These are phyloP conservation scores for Dexiosoma caninum DNA, from an alignment of 2,888 invertebrate genomes.

Conservation along the genomic window DNA sequence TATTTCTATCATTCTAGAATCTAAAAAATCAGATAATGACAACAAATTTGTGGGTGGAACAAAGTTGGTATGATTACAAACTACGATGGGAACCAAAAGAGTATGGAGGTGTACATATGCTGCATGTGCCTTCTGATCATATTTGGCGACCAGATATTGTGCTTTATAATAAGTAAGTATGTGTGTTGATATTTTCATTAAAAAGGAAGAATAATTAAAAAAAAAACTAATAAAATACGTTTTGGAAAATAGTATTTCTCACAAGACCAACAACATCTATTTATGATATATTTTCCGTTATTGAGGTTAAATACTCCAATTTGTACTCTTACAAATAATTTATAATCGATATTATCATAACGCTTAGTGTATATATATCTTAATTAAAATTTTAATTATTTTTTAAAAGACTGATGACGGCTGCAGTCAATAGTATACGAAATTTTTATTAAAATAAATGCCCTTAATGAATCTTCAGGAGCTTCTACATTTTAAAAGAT, in stretches of 20 bases:
- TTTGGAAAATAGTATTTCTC: slow-evolving; percentile 6
- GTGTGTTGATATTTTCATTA: neutral
- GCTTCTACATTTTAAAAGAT: too few relatives aligned
- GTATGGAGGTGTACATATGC: slow-evolving; percentile 90
- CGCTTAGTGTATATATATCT: neutral
- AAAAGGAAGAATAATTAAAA: neutral
- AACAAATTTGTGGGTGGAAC: slow-evolving; percentile 87
- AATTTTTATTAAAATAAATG: neutral
- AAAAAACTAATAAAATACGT: neutral
- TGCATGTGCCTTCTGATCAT: slow-evolving; percentile 91
- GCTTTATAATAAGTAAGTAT: slow-evolving; percentile 87
- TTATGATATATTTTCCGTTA: neutral
- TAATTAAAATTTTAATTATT: too few relatives aligned
- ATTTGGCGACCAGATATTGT: slow-evolving; percentile 91
- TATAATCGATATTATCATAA: too few relatives aligned
- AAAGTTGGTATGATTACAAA: slow-evolving; percentile 93
- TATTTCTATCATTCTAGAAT: slow-evolving; percentile 83
- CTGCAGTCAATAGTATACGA: neutral
- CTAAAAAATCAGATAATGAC: slow-evolving; percentile 97
- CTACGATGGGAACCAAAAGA: slow-evolving; percentile 91
- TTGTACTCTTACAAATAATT: neutral
- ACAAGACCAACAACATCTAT: neutral
- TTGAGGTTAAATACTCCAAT: neutral
- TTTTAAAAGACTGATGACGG: too few relatives aligned
- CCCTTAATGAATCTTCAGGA: too few relatives aligned